These are phyloP conservation scores for Zhuqinia jingwanae DNA, from an alignment of 2,888 invertebrate genomes.

Conservation along the genomic window DNA sequence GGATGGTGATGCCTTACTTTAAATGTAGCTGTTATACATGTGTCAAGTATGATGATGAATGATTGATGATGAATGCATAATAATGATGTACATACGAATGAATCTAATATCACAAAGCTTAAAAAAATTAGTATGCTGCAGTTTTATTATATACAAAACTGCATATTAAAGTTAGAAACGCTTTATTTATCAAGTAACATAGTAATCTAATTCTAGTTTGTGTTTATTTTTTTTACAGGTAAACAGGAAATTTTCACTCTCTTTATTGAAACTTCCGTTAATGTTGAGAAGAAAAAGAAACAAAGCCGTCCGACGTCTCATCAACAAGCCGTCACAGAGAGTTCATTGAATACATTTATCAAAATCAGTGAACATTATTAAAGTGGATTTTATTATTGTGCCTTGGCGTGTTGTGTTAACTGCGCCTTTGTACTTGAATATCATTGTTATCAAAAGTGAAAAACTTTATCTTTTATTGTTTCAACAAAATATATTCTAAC, in stretches of 20 bases:
- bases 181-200: conserved; percentile 56
- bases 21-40: conserved; percentile 31
- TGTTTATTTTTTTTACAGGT: conserved; percentile 54
- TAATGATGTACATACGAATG: conserved; percentile 34
- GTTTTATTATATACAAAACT: not conserved
- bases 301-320: not conserved
- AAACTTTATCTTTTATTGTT: too few species aligned
- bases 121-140: not conserved
- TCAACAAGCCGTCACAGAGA: not conserved
- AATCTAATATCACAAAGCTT: too few species aligned
- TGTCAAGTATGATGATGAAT: conserved; percentile 19
- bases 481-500: too few species aligned
- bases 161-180: not conserved
- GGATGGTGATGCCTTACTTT: conserved; percentile 53
- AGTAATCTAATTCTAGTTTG: conserved; percentile 58
- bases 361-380: not conserved
- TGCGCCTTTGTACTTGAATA: not conserved
- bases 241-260: conserved; percentile 68
- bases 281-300: not conserved
- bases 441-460: not conserved
- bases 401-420: conserved; percentile 7
- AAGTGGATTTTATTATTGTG: conserved; percentile 9
- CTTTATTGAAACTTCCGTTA: conserved; percentile 62
- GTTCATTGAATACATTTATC: not conserved
- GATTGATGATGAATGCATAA: conserved; percentile 42